phyloP scores from a whole-genome alignment of 2,888 invertebrate species.

The Tetanocera ferruginea region DNA sequence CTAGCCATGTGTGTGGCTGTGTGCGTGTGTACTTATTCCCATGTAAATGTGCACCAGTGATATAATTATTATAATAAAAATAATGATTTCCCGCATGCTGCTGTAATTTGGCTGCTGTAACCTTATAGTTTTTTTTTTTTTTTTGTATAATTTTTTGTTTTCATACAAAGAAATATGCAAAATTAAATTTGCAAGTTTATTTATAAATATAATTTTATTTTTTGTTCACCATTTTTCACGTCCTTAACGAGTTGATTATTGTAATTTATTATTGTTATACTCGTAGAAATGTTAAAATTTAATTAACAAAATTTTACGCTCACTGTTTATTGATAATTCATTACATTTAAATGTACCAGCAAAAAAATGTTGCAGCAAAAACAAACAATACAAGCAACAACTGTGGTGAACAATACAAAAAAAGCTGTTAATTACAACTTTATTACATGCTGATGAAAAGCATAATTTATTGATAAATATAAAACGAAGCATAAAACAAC shows the following conservation, averaged over 20 bases:
- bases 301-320: not conserved
- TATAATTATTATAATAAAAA: conserved; percentile 24
- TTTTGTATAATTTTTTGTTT: not conserved
- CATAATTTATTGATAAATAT: too few species aligned
- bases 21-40: not conserved
- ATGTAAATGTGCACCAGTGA: not conserved
- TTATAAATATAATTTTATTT: conserved; percentile 11
- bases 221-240: not conserved
- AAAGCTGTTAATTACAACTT: too few species aligned
- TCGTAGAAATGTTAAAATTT: conserved; percentile 3
- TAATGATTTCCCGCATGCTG: not conserved
- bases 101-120: not conserved
- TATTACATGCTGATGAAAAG: too few species aligned
- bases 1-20: not conserved
- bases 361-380: too few species aligned
- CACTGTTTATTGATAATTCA: too few species aligned
- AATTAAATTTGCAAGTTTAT: not conserved
- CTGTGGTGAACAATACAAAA: too few species aligned
- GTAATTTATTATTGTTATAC: conserved; percentile 14
- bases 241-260: conserved; percentile 20
- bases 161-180: not conserved
- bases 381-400: too few species aligned
- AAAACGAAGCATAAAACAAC: too few species aligned
- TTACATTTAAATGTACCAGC: too few species aligned
- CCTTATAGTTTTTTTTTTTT: not conserved